A percentile compares a stretch with the other conserved stretches of the same genome.
phyloP scores from a whole-genome alignment of 2,113 vertebrate species.

The Vireo altiloquus region DNA sequence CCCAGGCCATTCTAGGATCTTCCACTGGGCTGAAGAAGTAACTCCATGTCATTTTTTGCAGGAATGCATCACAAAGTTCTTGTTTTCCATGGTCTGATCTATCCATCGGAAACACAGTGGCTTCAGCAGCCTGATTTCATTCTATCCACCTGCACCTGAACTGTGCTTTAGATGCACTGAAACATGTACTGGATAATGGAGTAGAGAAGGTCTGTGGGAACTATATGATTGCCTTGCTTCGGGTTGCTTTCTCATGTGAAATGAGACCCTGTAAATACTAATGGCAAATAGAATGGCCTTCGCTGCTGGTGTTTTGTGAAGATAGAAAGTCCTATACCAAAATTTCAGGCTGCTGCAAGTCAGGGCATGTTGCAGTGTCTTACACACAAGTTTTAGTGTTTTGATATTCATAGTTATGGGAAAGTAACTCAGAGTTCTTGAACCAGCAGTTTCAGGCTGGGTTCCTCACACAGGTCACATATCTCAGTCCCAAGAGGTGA shows the following conservation, averaged over 20 bases:
- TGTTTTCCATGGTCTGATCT: neutral
- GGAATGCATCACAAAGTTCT: neutral
- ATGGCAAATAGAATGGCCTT: neutral
- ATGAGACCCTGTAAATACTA: neutral
- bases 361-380: conserved; percentile 12
- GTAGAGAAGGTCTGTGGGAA: neutral
- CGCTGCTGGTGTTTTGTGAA: neutral
- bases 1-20: neutral
- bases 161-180: neutral
- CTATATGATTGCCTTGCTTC: neutral
- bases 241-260: neutral
- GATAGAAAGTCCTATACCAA: neutral
- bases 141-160: neutral
- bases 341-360: conserved; percentile 2
- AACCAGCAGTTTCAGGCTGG: neutral
- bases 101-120: neutral
- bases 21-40: neutral
- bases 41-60: neutral
- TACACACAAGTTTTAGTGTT: neutral
- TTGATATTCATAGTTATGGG: conserved; percentile 10
- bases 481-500: neutral
- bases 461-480: neutral
- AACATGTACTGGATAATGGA: neutral
- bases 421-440: conserved; percentile 24
- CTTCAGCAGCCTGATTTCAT: neutral